Base-by-base conservation (phyloP, 2,888 invertebrate genomes). In the Megaustenia siamemsis region DNA sequence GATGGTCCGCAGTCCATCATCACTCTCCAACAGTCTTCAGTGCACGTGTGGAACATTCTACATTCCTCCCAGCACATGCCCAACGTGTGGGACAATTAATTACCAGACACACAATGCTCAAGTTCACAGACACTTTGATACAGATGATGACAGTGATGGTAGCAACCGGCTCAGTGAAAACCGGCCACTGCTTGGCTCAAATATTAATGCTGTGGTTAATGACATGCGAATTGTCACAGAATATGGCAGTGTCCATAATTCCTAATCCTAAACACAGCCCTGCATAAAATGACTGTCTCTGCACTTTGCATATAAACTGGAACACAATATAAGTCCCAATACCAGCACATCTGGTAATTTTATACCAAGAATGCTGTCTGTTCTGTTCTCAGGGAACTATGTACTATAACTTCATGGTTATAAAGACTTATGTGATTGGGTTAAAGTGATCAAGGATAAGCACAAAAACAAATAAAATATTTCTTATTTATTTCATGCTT, bases 31-130 rank as follows among this genome's bases (percentile, higher is more conserved):
- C 45, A 80, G 49, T n/a, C 38, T 53, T 32, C 81, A 56, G 69
- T 81, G 81, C 28, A 71, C 71, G 8, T 81, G 81, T 81, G 81
- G 81, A 15, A 10, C 40, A 15, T n/a, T 81, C 38, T 71, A 71
- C 28, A 53, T 28, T 12, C 38, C 81, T 40, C 35, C 56, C 28
- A 56, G 56, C 24, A 38, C n/a, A 10, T 81, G 81, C 28, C 32
- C 81, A 56, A 24, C 53, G 1, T 81, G 81, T 56, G 71, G 71
- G 12, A 35, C 40, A n/a, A 53, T 18, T 6, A 53, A n/a, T 28
- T 35, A 3, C 40, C 45, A 35, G 35, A 56, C 28, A 43, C 77
- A 78, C 40, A 45, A 53, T 49, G 82, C 63, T 32, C 63, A 82
- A 28, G 73, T 71, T 53, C 56, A 81, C 73, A 56, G 73, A 40